These are phyloP conservation scores for Spodoptera exigua DNA, from an alignment of 2,888 invertebrate species.

Conservation along the genomic window DNA sequence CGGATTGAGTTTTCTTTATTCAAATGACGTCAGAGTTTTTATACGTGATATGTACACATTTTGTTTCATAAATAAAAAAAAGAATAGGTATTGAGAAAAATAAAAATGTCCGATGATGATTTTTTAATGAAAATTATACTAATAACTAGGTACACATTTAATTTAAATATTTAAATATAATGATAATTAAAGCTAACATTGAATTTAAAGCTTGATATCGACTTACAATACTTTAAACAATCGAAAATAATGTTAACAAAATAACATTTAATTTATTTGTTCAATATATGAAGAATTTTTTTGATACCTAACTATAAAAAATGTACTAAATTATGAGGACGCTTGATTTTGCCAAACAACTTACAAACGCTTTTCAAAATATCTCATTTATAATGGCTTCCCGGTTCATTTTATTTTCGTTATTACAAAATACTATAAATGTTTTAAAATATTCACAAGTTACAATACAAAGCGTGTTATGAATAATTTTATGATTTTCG, in stretches of 20 bases:
- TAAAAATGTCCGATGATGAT: slow-evolving; percentile 44
- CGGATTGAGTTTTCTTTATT: background rate
- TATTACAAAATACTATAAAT: background rate
- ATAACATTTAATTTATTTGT: slow-evolving; percentile 31
- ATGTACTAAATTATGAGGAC: slow-evolving; percentile 29
- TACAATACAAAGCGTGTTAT: slow-evolving; percentile 26
- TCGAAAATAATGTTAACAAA: slow-evolving; percentile 57
- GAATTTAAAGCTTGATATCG: slow-evolving; percentile 88
- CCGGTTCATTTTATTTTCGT: background rate
- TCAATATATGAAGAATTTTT: slow-evolving; percentile 30
- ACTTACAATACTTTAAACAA: slow-evolving; percentile 74
- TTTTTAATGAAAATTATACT: slow-evolving; percentile 52
- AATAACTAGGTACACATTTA: slow-evolving; percentile 57
- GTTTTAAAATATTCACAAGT: slow-evolving; percentile 1
- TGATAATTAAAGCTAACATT: slow-evolving; percentile 88
- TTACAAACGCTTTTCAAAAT: too few species aligned
- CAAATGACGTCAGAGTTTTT: slow-evolving; percentile 48
- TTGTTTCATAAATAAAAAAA: slow-evolving; percentile 60
- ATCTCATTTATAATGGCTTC: too few species aligned
- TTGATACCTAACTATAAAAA: slow-evolving; percentile 36
- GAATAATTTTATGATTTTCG: slow-evolving; percentile 39
- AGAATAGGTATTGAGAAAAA: slow-evolving; percentile 55
- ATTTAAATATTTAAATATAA: slow-evolving; percentile 76
- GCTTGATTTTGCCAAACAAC: slow-evolving; percentile 42
- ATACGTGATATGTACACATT: slow-evolving; percentile 66